These are phyloP conservation scores for Pomatorhinus ruficollis DNA, from an alignment of 2,113 vertebrate species.

Conservation along the genomic window DNA sequence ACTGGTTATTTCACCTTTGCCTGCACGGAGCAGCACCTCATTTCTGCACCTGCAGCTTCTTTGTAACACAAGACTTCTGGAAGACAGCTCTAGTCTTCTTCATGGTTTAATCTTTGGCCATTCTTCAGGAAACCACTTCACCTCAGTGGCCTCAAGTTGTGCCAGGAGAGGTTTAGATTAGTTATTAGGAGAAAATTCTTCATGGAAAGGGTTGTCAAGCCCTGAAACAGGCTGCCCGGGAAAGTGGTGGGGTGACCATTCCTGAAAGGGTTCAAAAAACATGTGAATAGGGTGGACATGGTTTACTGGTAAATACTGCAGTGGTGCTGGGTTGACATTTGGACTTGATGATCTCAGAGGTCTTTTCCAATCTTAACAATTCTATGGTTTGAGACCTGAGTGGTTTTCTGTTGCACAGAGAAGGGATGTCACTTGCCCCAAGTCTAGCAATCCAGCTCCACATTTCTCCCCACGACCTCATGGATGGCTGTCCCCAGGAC, in stretches of 20 bases:
- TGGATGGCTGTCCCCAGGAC: not conserved
- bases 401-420: not conserved
- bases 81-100: not conserved
- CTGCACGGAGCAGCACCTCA: not conserved
- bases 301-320: not conserved
- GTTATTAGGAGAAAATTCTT: not conserved
- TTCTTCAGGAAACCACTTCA: not conserved
- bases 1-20: not conserved
- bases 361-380: not conserved
- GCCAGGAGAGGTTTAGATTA: not conserved
- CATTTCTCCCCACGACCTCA: not conserved
- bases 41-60: not conserved
- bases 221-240: not conserved
- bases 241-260: not conserved
- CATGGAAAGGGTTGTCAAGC: not conserved
- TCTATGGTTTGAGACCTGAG: not conserved
- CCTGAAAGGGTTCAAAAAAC: not conserved
- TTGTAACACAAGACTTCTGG: not conserved
- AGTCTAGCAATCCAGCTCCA: not conserved
- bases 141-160: not conserved
- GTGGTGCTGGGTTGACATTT: not conserved
- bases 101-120: not conserved
- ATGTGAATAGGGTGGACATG: not conserved
- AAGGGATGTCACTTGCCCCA: not conserved
- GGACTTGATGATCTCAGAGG: not conserved